Conservation (phyloP, 2,113 vertebrate species). For the Holacanthus passer region DNA sequence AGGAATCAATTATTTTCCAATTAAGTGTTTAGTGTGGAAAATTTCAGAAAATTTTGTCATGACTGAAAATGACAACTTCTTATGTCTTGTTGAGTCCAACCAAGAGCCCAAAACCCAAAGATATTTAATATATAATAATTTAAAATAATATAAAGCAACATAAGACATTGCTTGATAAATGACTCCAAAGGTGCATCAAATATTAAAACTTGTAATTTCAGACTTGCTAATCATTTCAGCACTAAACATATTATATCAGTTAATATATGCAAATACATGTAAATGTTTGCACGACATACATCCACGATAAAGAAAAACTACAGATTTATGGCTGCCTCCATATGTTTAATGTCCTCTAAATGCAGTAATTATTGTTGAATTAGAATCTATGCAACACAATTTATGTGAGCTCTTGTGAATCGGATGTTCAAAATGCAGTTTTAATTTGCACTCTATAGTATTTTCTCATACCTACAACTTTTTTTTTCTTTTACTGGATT, state of each 20-base stretch:
- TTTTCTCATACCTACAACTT: too few relatives aligned
- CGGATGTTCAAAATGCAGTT: background rate
- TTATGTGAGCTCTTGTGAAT: background rate
- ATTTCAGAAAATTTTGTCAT: background rate
- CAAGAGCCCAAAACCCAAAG: background rate
- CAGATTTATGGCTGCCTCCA: conserved; percentile 6
- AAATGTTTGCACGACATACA: conserved; percentile 9
- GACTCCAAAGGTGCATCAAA: background rate
- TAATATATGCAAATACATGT: conserved; percentile 38
- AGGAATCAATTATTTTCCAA: background rate
- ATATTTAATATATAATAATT: background rate
- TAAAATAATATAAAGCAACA: background rate
- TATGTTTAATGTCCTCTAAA: conserved; percentile 27
- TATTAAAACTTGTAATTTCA: background rate
- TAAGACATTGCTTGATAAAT: conserved; percentile 2
- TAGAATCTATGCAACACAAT: conserved; percentile 1
- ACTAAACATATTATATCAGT: conserved; percentile 4
- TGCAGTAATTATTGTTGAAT: conserved; percentile 9
- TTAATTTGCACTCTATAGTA: background rate
- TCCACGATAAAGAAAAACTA: background rate
- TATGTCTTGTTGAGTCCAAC: background rate
- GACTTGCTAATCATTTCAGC: conserved; percentile 3
- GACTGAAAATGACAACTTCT: background rate
- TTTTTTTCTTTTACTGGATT: too few relatives aligned
- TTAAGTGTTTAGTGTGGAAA: background rate